Evolutionary conservation across 2,888 invertebrate genomes (phyloP), one percentile per base, ranked within the genome.

Genomic region (Steinernema carpocapsae): DNA sequence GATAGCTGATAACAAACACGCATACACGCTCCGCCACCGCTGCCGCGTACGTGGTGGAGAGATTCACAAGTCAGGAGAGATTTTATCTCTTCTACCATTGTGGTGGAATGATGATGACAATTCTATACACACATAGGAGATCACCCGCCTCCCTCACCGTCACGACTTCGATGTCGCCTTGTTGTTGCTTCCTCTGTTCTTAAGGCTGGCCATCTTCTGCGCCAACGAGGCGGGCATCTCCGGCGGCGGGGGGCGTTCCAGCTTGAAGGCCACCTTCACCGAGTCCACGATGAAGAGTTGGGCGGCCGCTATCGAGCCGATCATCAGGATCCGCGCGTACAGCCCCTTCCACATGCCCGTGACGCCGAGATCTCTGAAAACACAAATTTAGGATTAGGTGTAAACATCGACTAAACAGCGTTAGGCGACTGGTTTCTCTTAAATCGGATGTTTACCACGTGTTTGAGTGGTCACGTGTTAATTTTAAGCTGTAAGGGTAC

Each of bases 271-370:
- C 46, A 74, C 45, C 48, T 75, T 77, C 56, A 77, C 77, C 0
- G 73, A 24, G 51, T 78, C 78, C 56, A 78, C 76, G 56, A 74
- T 72, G 71, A 78, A 76, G 43, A 78, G 72, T 48, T 79, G 79
- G 6, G 46, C 29, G 51, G 78, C 77, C 19, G 79, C 77, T 32
- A 79, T 79, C 7, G 74, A 72, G 22, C 77, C 73, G 48, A 79
- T 77, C 77, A 79, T 76, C 45, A 79, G 45, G 48, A 79, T 77
- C 7, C 79, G 72, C 12, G 79, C 72, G 37, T 45, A 46, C 46
- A 78, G 64, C 26, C 79, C 79, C 42, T 75, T 52, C 78, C 79
- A 79, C 37, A 77, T 70, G 32, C 76, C 79, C 10, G 48, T 43
- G 14, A 71, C 37, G 17, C 74, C 72, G 42, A 79, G 71, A 14